Conservation (phyloP, 2,797 vertebrate genomes). For the Acanthis flammea region DNA sequence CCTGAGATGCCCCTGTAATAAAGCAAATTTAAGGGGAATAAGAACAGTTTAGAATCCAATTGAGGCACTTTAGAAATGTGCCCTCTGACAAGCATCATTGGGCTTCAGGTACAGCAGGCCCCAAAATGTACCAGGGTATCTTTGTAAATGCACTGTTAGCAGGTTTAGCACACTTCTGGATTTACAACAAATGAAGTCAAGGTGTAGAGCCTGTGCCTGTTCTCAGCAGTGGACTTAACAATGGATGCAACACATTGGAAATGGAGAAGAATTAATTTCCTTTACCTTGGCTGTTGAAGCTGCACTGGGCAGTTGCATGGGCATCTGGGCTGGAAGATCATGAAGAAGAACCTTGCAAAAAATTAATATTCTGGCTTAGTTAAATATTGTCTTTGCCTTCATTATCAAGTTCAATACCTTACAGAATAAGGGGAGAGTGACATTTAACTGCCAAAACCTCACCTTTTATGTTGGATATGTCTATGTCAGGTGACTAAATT, state of each 20-base stretch:
- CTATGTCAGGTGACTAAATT: not conserved
- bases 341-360: not conserved
- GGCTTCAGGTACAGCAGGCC: not conserved
- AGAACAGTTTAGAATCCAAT: not conserved
- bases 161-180: not conserved
- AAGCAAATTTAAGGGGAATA: not conserved
- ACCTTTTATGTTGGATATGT: not conserved
- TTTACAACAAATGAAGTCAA: not conserved
- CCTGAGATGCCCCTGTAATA: not conserved
- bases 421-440: not conserved
- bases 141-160: not conserved
- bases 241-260: not conserved
- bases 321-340: not conserved
- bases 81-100: not conserved
- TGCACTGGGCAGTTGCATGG: rapidly evolving
- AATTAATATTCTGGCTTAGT: not conserved
- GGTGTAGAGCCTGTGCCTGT: not conserved
- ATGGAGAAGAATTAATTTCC: not conserved
- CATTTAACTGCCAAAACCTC: not conserved
- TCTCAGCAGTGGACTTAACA: not conserved
- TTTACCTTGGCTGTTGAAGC: not conserved
- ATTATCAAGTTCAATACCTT: not conserved
- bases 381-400: not conserved
- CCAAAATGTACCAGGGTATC: not conserved
- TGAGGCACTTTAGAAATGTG: not conserved